phyloP scores from a whole-genome alignment of 2,888 invertebrate genomes.

The Alcis repandata region DNA sequence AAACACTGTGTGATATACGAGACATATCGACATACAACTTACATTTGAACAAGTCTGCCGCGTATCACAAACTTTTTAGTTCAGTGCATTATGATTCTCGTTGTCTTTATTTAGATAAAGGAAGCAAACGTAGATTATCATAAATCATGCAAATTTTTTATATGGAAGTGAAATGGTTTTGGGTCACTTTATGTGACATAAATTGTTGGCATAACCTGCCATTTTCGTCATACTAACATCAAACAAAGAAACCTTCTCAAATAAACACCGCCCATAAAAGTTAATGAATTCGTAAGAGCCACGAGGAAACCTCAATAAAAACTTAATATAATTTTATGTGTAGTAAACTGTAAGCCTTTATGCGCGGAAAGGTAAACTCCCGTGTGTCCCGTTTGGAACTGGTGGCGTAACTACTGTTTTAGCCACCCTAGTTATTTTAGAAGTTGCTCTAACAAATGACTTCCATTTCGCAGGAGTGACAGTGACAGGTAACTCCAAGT shows the following conservation, averaged over 20 bases:
- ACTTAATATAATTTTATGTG: constrained; percentile 51
- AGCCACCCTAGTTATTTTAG: constrained; percentile 73
- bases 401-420: constrained; percentile 70
- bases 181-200: constrained; percentile 15
- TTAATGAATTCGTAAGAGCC: constrained; percentile 49
- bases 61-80: not conserved
- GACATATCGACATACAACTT: constrained; percentile 45
- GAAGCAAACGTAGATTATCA: not conserved
- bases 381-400: constrained; percentile 47
- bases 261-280: constrained; percentile 48
- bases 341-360: constrained; percentile 46
- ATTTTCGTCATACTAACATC: constrained; percentile 36
- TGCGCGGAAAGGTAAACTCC: constrained; percentile 43
- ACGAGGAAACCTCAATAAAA: constrained; percentile 47
- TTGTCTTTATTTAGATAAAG: not conserved
- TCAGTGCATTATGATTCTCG: no score
- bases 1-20: constrained; percentile 65
- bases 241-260: constrained; percentile 45
- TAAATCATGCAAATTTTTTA: constrained; percentile 9
- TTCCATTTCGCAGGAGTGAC: constrained; percentile 71
- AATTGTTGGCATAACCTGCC: constrained; percentile 19
- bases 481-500: constrained; percentile 72
- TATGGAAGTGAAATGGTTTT: constrained; percentile 4
- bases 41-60: constrained; percentile 22
- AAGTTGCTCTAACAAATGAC: constrained; percentile 76